phyloP scores from a whole-genome alignment of 2,113 vertebrate species.

The Sebastes fasciatus region DNA sequence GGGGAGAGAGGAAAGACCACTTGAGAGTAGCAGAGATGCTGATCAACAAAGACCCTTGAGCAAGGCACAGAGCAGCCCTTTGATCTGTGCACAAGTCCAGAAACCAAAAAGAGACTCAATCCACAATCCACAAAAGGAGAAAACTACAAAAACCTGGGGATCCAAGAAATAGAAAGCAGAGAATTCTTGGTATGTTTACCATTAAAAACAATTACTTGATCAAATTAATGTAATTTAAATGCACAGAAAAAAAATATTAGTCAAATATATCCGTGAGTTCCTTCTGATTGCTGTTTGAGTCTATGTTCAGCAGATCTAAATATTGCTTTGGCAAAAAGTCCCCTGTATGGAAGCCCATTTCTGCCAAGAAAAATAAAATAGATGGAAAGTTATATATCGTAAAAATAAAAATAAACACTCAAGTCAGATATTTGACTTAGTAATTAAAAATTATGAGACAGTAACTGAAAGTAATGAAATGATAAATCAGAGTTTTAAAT shows the following conservation, averaged over 20 bases:
- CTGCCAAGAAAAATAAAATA: neutral
- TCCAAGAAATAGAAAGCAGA: neutral
- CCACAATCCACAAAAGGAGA: neutral
- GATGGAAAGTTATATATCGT: neutral
- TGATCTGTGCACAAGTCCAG: neutral
- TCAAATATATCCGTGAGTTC: neutral
- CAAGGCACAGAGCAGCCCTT: slow-evolving; percentile 1
- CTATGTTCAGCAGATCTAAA: neutral
- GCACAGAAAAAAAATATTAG: neutral
- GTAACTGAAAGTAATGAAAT: neutral
- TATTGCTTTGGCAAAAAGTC: neutral
- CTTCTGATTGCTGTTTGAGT: neutral
- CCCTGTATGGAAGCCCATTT: neutral
- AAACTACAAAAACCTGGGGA: neutral
- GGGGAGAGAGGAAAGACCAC: slow-evolving; percentile 12
- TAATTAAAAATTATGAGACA: neutral
- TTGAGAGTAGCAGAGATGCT: slow-evolving; percentile 23
- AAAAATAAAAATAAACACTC: neutral
- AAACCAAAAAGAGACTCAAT: neutral
- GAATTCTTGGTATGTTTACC: neutral
- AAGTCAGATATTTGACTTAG: neutral
- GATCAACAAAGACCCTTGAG: slow-evolving; percentile 30
- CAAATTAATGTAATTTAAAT: neutral
- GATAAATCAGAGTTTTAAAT: neutral
- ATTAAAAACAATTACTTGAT: neutral